Evolutionary conservation across 2,797 vertebrate species (phyloP).

Genomic region (Cyprinella venusta): DNA sequence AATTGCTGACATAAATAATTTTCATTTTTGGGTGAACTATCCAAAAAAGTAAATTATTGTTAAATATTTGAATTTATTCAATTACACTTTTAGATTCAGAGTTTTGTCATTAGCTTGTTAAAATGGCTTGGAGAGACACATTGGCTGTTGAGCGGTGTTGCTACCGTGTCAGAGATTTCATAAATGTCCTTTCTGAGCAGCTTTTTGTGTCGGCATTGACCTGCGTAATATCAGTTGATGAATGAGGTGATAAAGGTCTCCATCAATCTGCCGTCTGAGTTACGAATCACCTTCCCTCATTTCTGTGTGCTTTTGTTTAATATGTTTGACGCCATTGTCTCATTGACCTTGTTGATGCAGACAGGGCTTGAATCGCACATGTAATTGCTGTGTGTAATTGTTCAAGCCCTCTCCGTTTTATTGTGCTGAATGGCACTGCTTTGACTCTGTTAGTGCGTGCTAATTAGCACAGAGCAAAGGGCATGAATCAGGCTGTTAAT

Average conservation of each 20-base stretch:
- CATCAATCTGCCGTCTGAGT: slow-evolving; percentile 30
- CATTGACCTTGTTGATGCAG: slow-evolving; percentile 46
- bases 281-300: slow-evolving; percentile 36
- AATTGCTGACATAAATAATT: too few species aligned
- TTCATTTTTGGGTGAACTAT: too few species aligned
- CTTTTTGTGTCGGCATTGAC: slow-evolving; percentile 30
- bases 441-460: slow-evolving; percentile 54
- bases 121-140: not conserved
- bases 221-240: slow-evolving; percentile 39
- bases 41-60: not conserved
- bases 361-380: slow-evolving; percentile 45
- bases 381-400: slow-evolving; percentile 61
- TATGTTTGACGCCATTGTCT: slow-evolving; percentile 26
- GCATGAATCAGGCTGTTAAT: slow-evolving; percentile 60
- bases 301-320: slow-evolving; percentile 38
- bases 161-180: slow-evolving; percentile 24
- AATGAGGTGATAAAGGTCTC: slow-evolving; percentile 38
- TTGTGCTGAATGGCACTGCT: slow-evolving; percentile 51
- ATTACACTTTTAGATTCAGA: not conserved
- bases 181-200: slow-evolving; percentile 29
- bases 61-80: not conserved
- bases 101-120: not conserved
- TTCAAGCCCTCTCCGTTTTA: slow-evolving; percentile 47
- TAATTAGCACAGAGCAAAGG: slow-evolving; percentile 59
- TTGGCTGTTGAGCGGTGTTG: not conserved